Evolutionary conservation across 2,888 invertebrate species (phyloP).

Genomic region (Drosophila sordidula): DNA sequence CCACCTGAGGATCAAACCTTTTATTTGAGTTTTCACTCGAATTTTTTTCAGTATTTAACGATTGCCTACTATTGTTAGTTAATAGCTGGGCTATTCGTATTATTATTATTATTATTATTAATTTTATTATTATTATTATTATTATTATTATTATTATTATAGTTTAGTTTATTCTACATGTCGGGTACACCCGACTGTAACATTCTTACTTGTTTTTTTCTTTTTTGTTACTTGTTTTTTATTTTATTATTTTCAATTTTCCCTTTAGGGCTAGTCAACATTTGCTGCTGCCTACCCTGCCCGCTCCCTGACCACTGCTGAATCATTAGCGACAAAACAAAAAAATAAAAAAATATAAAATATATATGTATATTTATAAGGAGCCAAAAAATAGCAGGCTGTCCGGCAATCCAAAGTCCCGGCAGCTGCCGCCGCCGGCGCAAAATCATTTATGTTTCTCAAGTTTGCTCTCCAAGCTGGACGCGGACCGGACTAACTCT

Average conservation of each 20-base stretch:
- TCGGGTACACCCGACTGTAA: too few species aligned
- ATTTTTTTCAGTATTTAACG: too few species aligned
- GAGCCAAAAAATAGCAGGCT: conserved; percentile 3
- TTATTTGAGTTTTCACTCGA: too few species aligned
- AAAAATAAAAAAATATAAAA: conserved; percentile 7
- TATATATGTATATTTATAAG: background rate
- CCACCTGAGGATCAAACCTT: too few species aligned
- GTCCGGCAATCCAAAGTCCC: conserved; percentile 25
- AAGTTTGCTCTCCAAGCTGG: conserved; percentile 51
- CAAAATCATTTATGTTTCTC: conserved; percentile 71
- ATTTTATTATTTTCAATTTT: conserved; percentile 62
- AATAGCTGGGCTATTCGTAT: too few species aligned
- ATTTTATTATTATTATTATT: too few species aligned
- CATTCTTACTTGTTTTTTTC: background rate
- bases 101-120: too few species aligned
- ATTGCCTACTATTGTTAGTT: too few species aligned
- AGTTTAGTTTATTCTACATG: too few species aligned
- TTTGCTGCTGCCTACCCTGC: conserved; percentile 30
- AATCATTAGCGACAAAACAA: conserved; percentile 66
- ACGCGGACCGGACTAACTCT: background rate
- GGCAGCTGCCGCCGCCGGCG: conserved; percentile 61
- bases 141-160: too few species aligned
- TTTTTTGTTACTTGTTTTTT: conserved; percentile 5
- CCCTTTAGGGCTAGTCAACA: conserved; percentile 72
- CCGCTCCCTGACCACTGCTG: conserved; percentile 21